A percentile compares a stretch with the other conserved stretches of the same genome.
Conservation (phyloP, 2,888 invertebrate species). For the Copidosoma aretas region DNA sequence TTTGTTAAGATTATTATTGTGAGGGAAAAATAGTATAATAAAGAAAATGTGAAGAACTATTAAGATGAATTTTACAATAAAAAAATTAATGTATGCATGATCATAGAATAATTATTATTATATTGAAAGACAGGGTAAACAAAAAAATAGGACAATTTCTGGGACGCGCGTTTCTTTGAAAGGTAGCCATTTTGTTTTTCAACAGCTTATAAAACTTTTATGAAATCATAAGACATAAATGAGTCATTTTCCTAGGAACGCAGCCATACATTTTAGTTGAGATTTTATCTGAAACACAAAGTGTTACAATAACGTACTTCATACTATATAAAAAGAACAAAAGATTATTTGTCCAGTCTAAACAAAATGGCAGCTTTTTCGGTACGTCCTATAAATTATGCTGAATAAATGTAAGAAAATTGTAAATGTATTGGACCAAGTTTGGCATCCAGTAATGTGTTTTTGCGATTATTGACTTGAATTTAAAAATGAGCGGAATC, state of each 20-base stretch:
- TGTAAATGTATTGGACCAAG: constrained; percentile 47
- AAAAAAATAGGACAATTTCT: constrained; percentile 48
- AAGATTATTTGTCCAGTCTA: constrained; percentile 41
- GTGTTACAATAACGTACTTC: too few species aligned
- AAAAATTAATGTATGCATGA: constrained; percentile 46
- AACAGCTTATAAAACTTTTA: constrained; percentile 32
- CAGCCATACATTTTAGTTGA: constrained; percentile 42
- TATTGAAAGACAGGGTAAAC: constrained; percentile 62
- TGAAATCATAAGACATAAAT: constrained; percentile 32
- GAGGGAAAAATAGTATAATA: constrained; percentile 12
- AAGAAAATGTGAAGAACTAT: constrained; percentile 29
- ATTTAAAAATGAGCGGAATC: constrained; percentile 9
- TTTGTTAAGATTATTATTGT: constrained; percentile 43
- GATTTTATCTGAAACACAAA: neutral
- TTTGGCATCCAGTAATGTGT: constrained; percentile 45
- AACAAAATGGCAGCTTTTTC: constrained; percentile 56
- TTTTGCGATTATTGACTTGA: constrained; percentile 27
- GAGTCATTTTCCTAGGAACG: constrained; percentile 44
- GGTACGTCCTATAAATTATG: constrained; percentile 49
- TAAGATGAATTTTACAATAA: constrained; percentile 30
- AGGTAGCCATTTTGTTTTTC: constrained; percentile 57
- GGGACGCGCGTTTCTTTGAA: constrained; percentile 52
- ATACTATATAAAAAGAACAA: too few species aligned
- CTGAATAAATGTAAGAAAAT: constrained; percentile 45
- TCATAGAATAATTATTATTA: constrained; percentile 55